Evolutionary conservation across 2,113 vertebrate genomes (phyloP), one percentile per base, ranked within the genome.

Genomic region (Sander lucioperca): DNA sequence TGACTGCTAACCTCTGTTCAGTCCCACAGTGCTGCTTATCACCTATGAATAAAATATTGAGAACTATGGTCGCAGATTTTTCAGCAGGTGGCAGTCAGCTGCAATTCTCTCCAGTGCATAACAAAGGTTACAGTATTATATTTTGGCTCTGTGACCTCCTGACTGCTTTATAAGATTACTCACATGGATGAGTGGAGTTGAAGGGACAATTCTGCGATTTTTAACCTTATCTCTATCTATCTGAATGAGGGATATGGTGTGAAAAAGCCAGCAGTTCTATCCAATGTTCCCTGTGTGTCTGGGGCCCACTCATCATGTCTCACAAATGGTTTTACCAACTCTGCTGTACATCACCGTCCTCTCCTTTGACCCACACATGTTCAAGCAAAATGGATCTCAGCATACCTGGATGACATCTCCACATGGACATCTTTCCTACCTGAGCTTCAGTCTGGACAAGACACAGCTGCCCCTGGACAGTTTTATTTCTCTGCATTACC

Each of bases 101-200:
- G 61, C 48, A 59, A 6, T 47, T 21, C 23, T 71, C 5, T 47
- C 3, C 14, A 18, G 48, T 48, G 18, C 27, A 45, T 10, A 66
- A 12, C 4, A 30, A 21, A 67, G n/a, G 21, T 68, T 51, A 36
- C 4, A 33, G 14, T 48, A 58, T 77, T 25, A 23, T 25, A 5
- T 64, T 64, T 73, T 70, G 45, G 9, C 25, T 50, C 33, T 43
- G 39, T 65, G 53, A 71, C n/a, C 51, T 51, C 3, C 13, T 64
- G 39, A 30, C 27, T 64, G 43, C 18, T 57, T 64, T n/a, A 70
- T 48, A n/a, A 47, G 47, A n/a, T 45, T 30, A 53, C n/a, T 72
- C 36, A 66, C 21, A 50, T 10, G 14, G 6, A 57, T 36, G 7
- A 57, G 61, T 19, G 12, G 74, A 70, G 51, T 43, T 10, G 39